Base-by-base conservation (phyloP, 1,140 invertebrate species). In the Pentalonia nigronervosa region DNA sequence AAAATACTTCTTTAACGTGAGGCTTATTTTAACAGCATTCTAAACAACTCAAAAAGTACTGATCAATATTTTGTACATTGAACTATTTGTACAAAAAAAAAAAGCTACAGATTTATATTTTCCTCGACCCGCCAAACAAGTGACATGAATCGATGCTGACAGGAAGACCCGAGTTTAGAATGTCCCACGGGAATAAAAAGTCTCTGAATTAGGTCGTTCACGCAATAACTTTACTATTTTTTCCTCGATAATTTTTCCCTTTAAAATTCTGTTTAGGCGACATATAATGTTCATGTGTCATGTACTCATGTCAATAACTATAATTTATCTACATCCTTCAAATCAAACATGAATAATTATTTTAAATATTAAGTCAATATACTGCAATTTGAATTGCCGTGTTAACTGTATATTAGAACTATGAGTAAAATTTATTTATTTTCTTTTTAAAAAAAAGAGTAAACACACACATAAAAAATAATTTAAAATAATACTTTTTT, bases 171-270 rank as follows among this genome's bases (percentile, higher is more conserved):
- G 91, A 93, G 81, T 93, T 93, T 93, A 93, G 81, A 93, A 50
- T 41, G 81, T 93, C 91, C 91, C 91, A 93, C 91, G 91, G 48
- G 91, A 93, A 93, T 93, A 93, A 93, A 92, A 86, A 93, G 47
- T 83, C 91, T 50, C 34, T 41, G 91, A 93, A 93, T 84, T 93
- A 93, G 91, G 81, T 93, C 91, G 48, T 93, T 84, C 81, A 30
- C 90, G 90, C 90, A 36, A 83, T 91, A 83, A 92, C 90, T 81
- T 92, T 50, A 83, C 81, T 23, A 45, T 83, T 93, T 92, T 92
- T 93, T 84, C 34, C 81, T 86, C 34, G 81, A 93, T 93, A 93
- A 92, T 84, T 83, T 84, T 45, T 45, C 53, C 53, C 36, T 48
- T 90, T 45, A 67, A 90, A 90, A 67, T 90, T 90, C 36, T 45